Evolutionary conservation across 2,888 invertebrate species (phyloP), one percentile per base, ranked within the genome.

Genomic region (Idaea dimidiata): DNA sequence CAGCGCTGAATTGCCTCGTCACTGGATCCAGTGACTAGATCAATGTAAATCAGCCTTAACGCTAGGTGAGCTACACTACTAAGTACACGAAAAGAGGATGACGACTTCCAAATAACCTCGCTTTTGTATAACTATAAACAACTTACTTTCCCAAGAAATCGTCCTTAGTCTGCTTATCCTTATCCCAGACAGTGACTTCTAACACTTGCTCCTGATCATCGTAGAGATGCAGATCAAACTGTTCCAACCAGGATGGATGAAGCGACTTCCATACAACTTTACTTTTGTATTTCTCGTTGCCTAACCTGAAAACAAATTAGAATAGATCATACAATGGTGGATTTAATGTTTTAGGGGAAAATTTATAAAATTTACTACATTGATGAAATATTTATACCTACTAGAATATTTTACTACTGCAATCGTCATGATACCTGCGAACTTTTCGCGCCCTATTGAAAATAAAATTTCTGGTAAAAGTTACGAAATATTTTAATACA

Each of bases 251-350:
- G 63, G 96, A 94, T 0, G 98, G 98, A 83, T 96, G 96, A 61
- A 97, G 89, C 0, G 97, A 96, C 82, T 97, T 96, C 94, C 96
- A 95, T 61, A 96, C 94, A 63, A 96, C 95, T 86, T 99, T 98
- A 84, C 98, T 98, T 92, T 99, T 99, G 93, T 97, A 99, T 92
- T 99, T 99, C 91, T 99, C 99, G 78, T 97, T 97, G 67, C 98
- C 99, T 88, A 99, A 94, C 87, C 98, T 97, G 82, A 77, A 73
- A 62, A 1, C 3, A 10, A 43, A 43, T 3, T 0, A 43, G 2
- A 43, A 10, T 43, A 10, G 14, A n/a, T n/a, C 43, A 14, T 43
- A 14, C 8, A 14, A 7, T 14, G 43, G 6, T 32, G n/a, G n/a
- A n/a, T n/a, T n/a, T n/a, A n/a, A n/a, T n/a, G n/a, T n/a, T n/a